A percentile compares a stretch with the other conserved stretches of the same genome.
Evolutionary conservation across 1,140 invertebrate species (phyloP).

Genomic region (Cydia splendana): DNA sequence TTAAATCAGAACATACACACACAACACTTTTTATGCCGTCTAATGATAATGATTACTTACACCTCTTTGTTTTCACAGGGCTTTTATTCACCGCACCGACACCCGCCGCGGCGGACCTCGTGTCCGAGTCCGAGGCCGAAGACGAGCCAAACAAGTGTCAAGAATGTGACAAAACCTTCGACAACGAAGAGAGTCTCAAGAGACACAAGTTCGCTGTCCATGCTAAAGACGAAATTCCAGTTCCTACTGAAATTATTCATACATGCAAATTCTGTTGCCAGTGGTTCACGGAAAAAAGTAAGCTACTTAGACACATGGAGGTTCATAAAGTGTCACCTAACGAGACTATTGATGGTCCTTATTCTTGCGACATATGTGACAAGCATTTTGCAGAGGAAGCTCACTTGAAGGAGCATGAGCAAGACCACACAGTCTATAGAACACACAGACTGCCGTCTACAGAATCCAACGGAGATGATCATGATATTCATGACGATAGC

Average conservation of each 20-base stretch:
- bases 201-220: slow-evolving; percentile 2
- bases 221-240: not conserved
- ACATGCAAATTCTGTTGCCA: slow-evolving; percentile 1
- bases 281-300: not conserved
- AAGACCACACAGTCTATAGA: slow-evolving; percentile 3
- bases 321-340: not conserved
- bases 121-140: not conserved
- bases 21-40: no score
- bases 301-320: slow-evolving; percentile 1
- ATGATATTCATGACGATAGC: not conserved
- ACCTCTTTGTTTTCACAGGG: not conserved
- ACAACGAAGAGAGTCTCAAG: slow-evolving; percentile 2
- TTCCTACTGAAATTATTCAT: not conserved
- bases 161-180: slow-evolving; percentile 9
- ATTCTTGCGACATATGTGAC: slow-evolving; percentile 7
- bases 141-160: not conserved
- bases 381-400: slow-evolving; percentile 1
- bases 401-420: slow-evolving; percentile 3
- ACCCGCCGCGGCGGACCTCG: not conserved
- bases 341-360: not conserved
- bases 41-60: not conserved
- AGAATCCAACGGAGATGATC: not conserved
- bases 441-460: not conserved
- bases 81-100: slow-evolving; percentile 10
- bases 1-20: no score